Evolutionary conservation across 2,113 vertebrate genomes (phyloP).

Genomic region (Megalops atlanticus): DNA sequence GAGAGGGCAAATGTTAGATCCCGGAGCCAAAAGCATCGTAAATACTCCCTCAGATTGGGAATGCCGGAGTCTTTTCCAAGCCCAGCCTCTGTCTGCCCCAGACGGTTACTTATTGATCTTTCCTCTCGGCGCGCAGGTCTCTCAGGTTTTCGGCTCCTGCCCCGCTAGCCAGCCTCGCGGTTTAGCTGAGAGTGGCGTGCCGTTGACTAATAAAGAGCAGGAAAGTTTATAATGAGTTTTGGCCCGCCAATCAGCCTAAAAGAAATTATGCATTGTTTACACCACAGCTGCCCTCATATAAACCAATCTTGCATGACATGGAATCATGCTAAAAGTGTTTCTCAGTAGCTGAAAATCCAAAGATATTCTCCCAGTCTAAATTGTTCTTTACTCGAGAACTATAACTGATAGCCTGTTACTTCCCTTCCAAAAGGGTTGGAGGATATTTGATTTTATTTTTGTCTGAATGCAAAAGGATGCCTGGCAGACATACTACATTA

Average conservation of each 20-base stretch:
- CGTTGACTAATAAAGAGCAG: constrained; percentile 51
- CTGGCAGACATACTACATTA: no score
- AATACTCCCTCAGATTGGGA: constrained; percentile 6
- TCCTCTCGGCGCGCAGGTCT: neutral
- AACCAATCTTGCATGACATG: constrained; percentile 50
- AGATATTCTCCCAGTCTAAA: constrained; percentile 15
- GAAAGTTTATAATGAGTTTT: constrained; percentile 52
- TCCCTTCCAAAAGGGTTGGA: constrained; percentile 4
- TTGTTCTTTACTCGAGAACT: constrained; percentile 21
- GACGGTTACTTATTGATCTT: neutral
- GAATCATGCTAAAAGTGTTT: constrained; percentile 45
- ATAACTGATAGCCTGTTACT: constrained; percentile 14
- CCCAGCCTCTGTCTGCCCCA: neutral
- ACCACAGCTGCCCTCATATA: constrained; percentile 39
- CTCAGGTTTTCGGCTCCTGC: neutral
- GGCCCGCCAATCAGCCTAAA: constrained; percentile 49
- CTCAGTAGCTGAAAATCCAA: constrained; percentile 29
- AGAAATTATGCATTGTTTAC: constrained; percentile 45
- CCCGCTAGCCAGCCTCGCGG: constrained; percentile 18
- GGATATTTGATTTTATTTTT: constrained; percentile 18
- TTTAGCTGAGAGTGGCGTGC: constrained; percentile 50
- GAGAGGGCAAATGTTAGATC: neutral
- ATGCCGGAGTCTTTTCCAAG: neutral
- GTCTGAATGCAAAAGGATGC: neutral
- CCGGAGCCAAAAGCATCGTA: neutral